Base-by-base conservation (phyloP, 2,888 invertebrate species). In the Schizotus pectinicornis region DNA sequence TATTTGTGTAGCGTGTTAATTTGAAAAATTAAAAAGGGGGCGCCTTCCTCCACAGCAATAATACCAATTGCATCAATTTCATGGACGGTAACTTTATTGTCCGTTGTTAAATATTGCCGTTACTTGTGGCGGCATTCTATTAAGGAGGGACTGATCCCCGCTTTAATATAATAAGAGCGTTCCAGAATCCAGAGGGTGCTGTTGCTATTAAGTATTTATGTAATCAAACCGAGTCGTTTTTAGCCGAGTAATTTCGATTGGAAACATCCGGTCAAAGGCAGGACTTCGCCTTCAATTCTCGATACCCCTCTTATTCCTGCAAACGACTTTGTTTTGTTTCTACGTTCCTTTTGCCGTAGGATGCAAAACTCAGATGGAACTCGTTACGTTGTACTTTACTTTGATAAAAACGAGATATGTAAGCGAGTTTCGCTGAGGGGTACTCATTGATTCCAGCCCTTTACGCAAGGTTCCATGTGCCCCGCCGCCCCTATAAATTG, bases 141-240 rank as follows among this genome's bases (percentile, higher is more conserved):
- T 63, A 63, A 36, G 35, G 42, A 57, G 64, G 66, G 66, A 59
- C 57, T 54, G 56, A 64, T 59, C 50, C 61, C 62, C 49, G 56
- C 41, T 51, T 36, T 64, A 67, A 68, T 67, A 62, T 62, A 68
- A 70, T 68, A 67, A 70, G 66, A 67, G 64, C 63, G 56, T 63
- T 63, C 63, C 56, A 58, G 52, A 61, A 62, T 63, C 63, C 56
- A 58, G 52, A 61, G 66, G 67, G 64, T 62, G 64, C 60, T 65
- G 58, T 46, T 52, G 55, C 61, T 58, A 67, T 67, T 64, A 69
- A 68, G 62, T 61, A 70, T 68, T 70, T 67, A 70, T 68, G 66
- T 64, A 68, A 70, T 70, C 68, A 69, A 66, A 68, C 64, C 60
- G 53, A 64, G 63, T 62, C 60, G 63, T 57, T 61, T 22, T 22